These are phyloP conservation scores for Clivina fossor DNA, from an alignment of 2,888 invertebrate species.

Conservation along the genomic window DNA sequence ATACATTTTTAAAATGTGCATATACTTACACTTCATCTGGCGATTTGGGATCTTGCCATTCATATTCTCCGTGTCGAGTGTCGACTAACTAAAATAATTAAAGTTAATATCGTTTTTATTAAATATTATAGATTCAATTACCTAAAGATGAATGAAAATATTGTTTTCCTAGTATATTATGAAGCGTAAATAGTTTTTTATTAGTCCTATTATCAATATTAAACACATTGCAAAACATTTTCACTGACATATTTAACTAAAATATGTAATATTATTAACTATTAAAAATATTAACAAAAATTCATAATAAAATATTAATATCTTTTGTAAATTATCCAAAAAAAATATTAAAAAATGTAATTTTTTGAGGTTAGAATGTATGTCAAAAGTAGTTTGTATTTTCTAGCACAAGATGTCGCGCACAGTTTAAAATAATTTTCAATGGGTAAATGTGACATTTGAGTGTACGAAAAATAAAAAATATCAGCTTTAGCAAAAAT, in stretches of 20 bases:
- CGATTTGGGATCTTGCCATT: slow-evolving; percentile 89
- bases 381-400: slow-evolving; percentile 15
- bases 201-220: not conserved
- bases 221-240: slow-evolving; percentile 11
- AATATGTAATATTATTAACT: slow-evolving; percentile 1
- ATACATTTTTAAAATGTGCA: slow-evolving; percentile 15
- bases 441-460: too few relatives aligned
- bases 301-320: not conserved
- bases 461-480: too few relatives aligned
- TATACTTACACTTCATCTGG: slow-evolving; percentile 84
- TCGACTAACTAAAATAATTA: slow-evolving; percentile 54
- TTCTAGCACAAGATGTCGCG: too few relatives aligned
- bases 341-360: not conserved
- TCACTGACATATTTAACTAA: slow-evolving; percentile 17
- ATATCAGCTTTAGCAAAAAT: too few relatives aligned
- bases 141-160: slow-evolving; percentile 37
- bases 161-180: slow-evolving; percentile 17
- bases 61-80: slow-evolving; percentile 75
- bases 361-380: slow-evolving; percentile 18
- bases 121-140: slow-evolving; percentile 25
- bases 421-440: too few relatives aligned
- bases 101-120: slow-evolving; percentile 23
- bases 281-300: not conserved
- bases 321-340: too few relatives aligned
- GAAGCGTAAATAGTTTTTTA: not conserved